A percentile compares a stretch with the other conserved stretches of the same genome.
phyloP scores from a whole-genome alignment of 2,113 vertebrate species.

The Delphinapterus leucas region DNA sequence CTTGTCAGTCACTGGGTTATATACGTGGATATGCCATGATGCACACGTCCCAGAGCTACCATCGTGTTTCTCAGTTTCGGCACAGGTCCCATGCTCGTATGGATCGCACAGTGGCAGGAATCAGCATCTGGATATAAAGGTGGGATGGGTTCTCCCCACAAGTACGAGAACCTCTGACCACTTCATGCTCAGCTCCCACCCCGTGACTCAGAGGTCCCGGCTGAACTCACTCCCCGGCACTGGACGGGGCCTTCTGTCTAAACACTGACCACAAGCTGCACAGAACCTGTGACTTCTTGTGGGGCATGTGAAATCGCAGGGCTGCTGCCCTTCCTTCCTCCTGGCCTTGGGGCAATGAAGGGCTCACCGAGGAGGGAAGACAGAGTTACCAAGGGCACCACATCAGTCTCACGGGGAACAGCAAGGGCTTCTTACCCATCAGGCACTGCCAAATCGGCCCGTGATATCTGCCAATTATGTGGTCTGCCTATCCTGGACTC shows the following conservation, averaged over 20 bases:
- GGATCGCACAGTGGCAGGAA: not conserved
- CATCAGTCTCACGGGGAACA: too few relatives aligned
- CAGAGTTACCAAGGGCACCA: too few relatives aligned
- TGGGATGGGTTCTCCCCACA: not conserved
- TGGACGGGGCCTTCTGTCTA: not conserved
- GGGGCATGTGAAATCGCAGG: not conserved
- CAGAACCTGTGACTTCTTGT: not conserved
- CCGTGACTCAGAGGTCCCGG: not conserved
- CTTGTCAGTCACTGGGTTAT: not conserved
- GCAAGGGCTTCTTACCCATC: not conserved
- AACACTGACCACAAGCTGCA: not conserved
- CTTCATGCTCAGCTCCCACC: not conserved
- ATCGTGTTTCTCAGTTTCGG: not conserved
- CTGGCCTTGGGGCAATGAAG: not conserved
- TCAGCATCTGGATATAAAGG: not conserved
- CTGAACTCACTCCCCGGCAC: not conserved
- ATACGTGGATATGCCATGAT: rapidly evolving
- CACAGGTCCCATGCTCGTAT: not conserved
- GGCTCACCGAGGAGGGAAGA: not conserved
- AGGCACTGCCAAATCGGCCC: not conserved
- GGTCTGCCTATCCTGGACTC: not conserved
- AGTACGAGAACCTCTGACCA: not conserved
- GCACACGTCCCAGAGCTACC: not conserved
- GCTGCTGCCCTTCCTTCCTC: not conserved
- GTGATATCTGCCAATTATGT: not conserved